phyloP scores from a whole-genome alignment of 2,888 invertebrate genomes.

The Hydrotaea cyrtoneurina region DNA sequence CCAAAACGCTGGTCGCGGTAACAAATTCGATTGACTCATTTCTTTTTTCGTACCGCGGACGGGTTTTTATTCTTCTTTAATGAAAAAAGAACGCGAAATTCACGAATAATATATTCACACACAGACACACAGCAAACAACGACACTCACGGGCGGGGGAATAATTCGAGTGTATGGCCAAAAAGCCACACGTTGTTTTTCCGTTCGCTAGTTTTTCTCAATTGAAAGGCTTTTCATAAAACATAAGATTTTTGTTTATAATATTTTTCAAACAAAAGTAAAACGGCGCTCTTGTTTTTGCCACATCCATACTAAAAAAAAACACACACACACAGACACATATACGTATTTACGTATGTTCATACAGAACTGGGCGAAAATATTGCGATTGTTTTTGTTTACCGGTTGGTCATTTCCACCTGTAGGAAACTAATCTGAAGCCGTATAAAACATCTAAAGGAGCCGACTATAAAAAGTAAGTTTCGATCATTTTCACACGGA shows the following conservation, averaged over 20 bases:
- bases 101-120: constrained; percentile 24
- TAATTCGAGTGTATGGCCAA: constrained; percentile 12
- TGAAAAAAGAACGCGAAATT: constrained; percentile 13
- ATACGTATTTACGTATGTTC: neutral
- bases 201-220: constrained; percentile 69
- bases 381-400: neutral
- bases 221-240: constrained; percentile 58
- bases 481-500: too few species aligned
- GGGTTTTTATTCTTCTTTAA: neutral
- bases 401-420: too few species aligned
- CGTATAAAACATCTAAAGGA: too few species aligned
- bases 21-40: constrained; percentile 69
- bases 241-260: constrained; percentile 64
- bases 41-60: constrained; percentile 38
- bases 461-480: too few species aligned
- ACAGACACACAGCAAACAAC: neutral
- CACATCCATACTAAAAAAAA: neutral
- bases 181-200: constrained; percentile 59
- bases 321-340: neutral
- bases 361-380: neutral
- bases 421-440: too few species aligned
- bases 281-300: constrained; percentile 43
- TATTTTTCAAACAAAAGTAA: constrained; percentile 48
- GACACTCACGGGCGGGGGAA: constrained; percentile 14
- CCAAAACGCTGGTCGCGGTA: constrained; percentile 78